A percentile compares a stretch with the other conserved stretches of the same genome.
phyloP scores from a whole-genome alignment of 2,888 invertebrate species.

The Lasioglossum malachurum region DNA sequence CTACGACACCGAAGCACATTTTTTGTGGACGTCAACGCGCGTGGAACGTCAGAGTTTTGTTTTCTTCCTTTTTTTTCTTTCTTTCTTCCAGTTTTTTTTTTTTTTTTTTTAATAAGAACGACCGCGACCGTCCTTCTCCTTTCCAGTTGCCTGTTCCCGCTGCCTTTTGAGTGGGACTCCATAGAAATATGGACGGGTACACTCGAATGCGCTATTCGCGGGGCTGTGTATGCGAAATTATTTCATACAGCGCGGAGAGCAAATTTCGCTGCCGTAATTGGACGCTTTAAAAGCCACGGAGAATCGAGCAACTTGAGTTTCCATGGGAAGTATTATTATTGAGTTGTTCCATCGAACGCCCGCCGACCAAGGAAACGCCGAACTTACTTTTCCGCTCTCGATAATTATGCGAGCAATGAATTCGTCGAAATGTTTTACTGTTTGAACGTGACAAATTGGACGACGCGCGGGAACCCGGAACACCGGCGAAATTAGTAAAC shows the following conservation, averaged over 20 bases:
- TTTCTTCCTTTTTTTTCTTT: neutral
- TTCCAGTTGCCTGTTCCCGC: neutral
- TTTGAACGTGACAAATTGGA: conserved; percentile 21
- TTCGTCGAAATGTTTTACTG: conserved; percentile 13
- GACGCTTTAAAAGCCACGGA: neutral
- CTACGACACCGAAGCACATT: neutral
- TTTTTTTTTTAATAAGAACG: conserved; percentile 10
- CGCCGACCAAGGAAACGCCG: neutral
- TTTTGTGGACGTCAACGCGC: conserved; percentile 8
- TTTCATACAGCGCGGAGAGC: conserved; percentile 14
- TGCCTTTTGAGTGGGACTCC: neutral
- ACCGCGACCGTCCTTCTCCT: neutral
- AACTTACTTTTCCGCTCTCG: conserved; percentile 9
- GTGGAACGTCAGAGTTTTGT: neutral
- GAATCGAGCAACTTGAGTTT: neutral
- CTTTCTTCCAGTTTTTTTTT: too few species aligned
- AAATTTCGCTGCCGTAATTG: conserved; percentile 17
- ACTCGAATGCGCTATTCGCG: neutral
- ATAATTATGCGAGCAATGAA: conserved; percentile 8
- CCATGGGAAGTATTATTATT: neutral
- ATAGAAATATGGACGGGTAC: conserved; percentile 13
- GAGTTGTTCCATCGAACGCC: neutral
- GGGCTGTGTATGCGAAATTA: conserved; percentile 21
- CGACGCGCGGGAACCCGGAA: neutral
- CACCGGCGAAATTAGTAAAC: neutral